Evolutionary conservation across 2,113 vertebrate genomes (phyloP), one percentile per base, ranked within the genome.

Genomic region (Andinoacara biseriatus): DNA sequence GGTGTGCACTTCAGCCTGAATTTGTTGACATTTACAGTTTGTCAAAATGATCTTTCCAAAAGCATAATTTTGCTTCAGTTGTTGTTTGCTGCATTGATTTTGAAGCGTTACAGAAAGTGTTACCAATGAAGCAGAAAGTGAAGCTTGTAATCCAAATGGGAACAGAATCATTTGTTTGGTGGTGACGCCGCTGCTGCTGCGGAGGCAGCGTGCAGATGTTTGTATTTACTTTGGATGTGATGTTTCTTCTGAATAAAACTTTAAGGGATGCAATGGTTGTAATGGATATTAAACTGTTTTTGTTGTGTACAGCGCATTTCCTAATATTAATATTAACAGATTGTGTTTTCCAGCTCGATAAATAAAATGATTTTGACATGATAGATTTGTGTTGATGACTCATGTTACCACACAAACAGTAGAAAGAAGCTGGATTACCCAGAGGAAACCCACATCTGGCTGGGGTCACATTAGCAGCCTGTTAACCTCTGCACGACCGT

Each of bases 341-440:
- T 67, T 88, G 49, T 88, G 58, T 65, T 85, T 87, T 86, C 24
- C 77, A 84, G 83, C 35, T 86, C 67, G 49, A 67, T 81, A 33
- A 88, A 88, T 90, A 86, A 90, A 92, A 80, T 24, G 0, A 81
- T 74, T 87, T 87, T 75, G 54, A 80, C 72, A 29, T 61, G 7
- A 79, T 7, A 57, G 17, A 46, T n/a, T 60, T 38, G 29, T 35
- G 26, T 58, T 33, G 18, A 59, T 0, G 11, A 9, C 35, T 76
- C 54, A 72, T 43, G 49, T 17, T 72, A 31, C 29, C 24, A 6
- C 38, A 38, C 10, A 5, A 18, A 15, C 35, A 49, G 17, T 72
- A 15, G 22, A 24, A 69, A 0, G 40, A 49, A 67, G 22, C 22
- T 49, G 63, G 40, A 67, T 26, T 67, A 2, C 62, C 38, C 38